Evolutionary conservation across 2,113 vertebrate species (phyloP).

Genomic region (Girardinichthys multiradiatus): DNA sequence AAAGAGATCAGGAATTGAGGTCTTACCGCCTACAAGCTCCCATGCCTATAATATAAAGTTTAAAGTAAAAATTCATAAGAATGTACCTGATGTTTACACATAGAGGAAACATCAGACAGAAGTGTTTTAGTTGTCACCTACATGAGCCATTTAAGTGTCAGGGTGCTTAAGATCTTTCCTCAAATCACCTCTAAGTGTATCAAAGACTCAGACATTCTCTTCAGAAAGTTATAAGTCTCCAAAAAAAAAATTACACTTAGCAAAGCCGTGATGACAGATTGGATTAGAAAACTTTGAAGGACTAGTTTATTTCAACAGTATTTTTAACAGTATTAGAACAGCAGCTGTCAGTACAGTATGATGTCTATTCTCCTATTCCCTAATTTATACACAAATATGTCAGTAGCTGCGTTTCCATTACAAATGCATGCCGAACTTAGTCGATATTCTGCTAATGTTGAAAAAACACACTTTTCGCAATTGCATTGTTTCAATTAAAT

Average conservation of each 20-base stretch:
- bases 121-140: constrained; percentile 35
- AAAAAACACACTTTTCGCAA: too few species aligned
- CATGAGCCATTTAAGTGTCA: constrained; percentile 6
- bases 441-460: too few species aligned
- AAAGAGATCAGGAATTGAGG: background rate
- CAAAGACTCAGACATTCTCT: constrained; percentile 37
- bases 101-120: constrained; percentile 16
- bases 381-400: constrained; percentile 23
- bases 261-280: constrained; percentile 42
- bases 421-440: too few species aligned
- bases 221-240: constrained; percentile 39
- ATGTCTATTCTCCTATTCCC: constrained; percentile 22
- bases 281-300: constrained; percentile 5
- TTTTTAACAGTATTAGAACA: constrained; percentile 14
- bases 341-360: constrained; percentile 38
- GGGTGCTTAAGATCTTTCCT: constrained; percentile 16
- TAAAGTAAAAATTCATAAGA: background rate
- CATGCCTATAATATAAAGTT: background rate
- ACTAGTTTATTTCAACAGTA: constrained; percentile 22
- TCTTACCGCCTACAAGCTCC: background rate
- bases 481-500: too few species aligned
- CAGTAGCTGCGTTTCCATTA: too few species aligned
- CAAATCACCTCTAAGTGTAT: constrained; percentile 39
- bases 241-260: constrained; percentile 51
- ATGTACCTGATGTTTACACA: constrained; percentile 13